Base-by-base conservation (phyloP, 2,888 invertebrate genomes). In the Nesidiocoris tenuis region DNA sequence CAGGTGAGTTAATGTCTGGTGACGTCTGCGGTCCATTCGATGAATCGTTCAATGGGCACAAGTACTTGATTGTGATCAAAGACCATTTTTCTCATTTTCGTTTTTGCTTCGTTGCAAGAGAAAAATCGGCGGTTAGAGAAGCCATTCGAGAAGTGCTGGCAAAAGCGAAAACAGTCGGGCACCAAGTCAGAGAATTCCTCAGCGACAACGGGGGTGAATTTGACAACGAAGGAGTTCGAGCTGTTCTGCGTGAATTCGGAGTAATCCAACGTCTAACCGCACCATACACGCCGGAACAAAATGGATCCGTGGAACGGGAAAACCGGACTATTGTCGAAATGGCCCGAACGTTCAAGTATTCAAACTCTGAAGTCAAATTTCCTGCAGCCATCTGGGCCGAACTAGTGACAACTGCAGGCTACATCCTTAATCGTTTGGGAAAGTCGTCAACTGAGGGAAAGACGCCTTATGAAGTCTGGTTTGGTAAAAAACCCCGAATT, bases 401-500 rank as follows among this genome's bases (percentile, higher is more conserved):
- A 56, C 54, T 75, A 0, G 76, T 78, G 1, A 71, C 22, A 19
- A 74, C 78, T 19, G 78, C 76, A 7, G 75, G 66, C 16, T 77
- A 78, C 25, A 56, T 79, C 56, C 70, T 79, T 17, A 78, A 80
- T 25, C 71, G 76, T 59, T 63, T 75, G 22, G 77, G 76, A 72
- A 79, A 78, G 56, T 80, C 81, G 18, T 77, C 77, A 39, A 74
- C 78, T 67, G 70, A 78, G 59, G 80, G 77, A 21, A 79, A 77
- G 54, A 80, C 79, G 74, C 81, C 81, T 1, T 81, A 78, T 64
- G 81, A 82, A 68, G 21, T 82, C 2, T 81, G 81, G 81, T 79
- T 79, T 24, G 79, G 78, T 9, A 79, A 78, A 71, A 79, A 78
- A 67, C 78, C 79, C 12, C 2, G 72, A n/a, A 74, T 77, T 67